These are phyloP conservation scores for Meloidogyne hapla DNA, from an alignment of 1,140 invertebrate species.

Conservation along the genomic window DNA sequence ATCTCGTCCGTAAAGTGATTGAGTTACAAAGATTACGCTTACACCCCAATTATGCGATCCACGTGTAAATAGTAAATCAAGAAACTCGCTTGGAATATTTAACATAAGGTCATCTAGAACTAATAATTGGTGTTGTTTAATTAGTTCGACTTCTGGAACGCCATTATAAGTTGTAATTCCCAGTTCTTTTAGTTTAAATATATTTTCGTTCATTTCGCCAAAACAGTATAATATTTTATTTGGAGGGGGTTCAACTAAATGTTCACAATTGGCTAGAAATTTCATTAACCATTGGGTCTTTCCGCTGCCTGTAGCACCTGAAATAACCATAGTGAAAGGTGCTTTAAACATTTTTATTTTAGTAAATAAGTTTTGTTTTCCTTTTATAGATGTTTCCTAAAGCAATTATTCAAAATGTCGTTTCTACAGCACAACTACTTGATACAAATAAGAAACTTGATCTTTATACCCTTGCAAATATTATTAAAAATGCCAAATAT, in stretches of 20 bases:
- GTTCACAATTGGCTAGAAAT: constrained; percentile 10
- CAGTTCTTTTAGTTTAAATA: constrained; percentile 23
- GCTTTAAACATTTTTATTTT: constrained; percentile 22
- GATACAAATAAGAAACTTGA: too few relatives aligned
- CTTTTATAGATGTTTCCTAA: too few relatives aligned
- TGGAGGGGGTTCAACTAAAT: neutral
- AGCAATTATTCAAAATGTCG: too few relatives aligned
- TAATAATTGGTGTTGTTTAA: neutral
- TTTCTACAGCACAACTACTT: too few relatives aligned
- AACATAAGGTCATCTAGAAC: constrained; percentile 32
- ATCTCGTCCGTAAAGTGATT: constrained; percentile 33
- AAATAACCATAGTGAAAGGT: constrained; percentile 32
- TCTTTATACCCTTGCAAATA: too few relatives aligned
- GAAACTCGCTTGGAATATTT: constrained; percentile 26
- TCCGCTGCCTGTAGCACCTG: constrained; percentile 22
- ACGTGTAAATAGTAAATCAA: constrained; percentile 30
- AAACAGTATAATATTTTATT: constrained; percentile 26
- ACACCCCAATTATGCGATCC: neutral
- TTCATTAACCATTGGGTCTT: constrained; percentile 33
- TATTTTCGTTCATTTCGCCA: constrained; percentile 30
- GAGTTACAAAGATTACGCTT: neutral
- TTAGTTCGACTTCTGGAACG: too few relatives aligned
- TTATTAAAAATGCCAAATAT: too few relatives aligned
- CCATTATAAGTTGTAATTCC: too few relatives aligned
- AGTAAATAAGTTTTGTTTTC: too few relatives aligned